A percentile compares a stretch with the other conserved stretches of the same genome.
Conservation (phyloP, 2,797 vertebrate genomes). For the Todus mexicanus region DNA sequence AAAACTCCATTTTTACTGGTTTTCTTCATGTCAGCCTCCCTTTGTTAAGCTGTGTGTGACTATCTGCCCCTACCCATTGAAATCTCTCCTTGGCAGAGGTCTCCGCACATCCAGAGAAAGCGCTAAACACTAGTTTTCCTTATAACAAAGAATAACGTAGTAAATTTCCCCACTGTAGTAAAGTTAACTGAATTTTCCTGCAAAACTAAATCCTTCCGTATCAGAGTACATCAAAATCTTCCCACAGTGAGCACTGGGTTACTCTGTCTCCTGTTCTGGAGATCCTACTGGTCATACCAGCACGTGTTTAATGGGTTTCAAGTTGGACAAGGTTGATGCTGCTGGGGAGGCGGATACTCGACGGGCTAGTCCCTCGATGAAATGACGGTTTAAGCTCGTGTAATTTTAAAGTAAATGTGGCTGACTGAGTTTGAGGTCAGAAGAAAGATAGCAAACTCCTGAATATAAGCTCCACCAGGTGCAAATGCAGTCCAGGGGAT, state of each 20-base stretch:
- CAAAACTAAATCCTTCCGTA: neutral
- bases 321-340: neutral
- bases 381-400: neutral
- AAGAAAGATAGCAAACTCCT: neutral
- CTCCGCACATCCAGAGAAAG: neutral
- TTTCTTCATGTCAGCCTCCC: neutral
- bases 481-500: neutral
- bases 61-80: neutral
- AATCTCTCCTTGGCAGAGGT: neutral
- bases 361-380: neutral
- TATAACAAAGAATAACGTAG: no score
- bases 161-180: neutral
- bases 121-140: neutral
- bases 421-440: neutral
- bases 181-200: neutral
- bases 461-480: neutral
- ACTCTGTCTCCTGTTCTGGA: neutral
- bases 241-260: rapidly evolving
- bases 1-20: neutral
- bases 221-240: neutral
- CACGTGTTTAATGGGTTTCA: neutral
- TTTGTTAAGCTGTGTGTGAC: neutral
- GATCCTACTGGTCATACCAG: neutral
- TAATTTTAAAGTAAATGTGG: neutral
- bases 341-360: neutral